Evolutionary conservation across 2,888 invertebrate genomes (phyloP), one percentile per base, ranked within the genome.

Genomic region (Rhamphomyia laevipes): DNA sequence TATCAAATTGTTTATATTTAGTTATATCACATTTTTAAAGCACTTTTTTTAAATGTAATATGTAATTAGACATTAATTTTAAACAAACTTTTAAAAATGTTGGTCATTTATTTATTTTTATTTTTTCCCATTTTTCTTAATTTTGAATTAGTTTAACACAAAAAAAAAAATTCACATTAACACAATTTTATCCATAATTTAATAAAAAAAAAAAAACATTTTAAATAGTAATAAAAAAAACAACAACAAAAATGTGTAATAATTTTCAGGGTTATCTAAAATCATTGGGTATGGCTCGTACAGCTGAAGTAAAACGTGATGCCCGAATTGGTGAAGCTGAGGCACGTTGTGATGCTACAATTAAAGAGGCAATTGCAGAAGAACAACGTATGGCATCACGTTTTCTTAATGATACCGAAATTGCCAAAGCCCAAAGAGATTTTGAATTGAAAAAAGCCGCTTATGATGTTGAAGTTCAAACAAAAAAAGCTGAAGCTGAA

Each of bases 321-420:
- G 96, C 96, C 1, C 80, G 94, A 50, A 96, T 96, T 58, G 96
- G 96, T 12, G 96, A 97, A 67, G 96, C 96, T 0, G 94, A 96
- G 66, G 96, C 96, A 1, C 82, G 87, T 47, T 82, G 86, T 48
- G 95, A 96, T 64, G 89, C 95, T 0, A 62, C 63, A 47, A 68
- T 68, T 13, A 68, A 68, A 53, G 94, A 95, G 71, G 95, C 95
- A 0, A 85, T 93, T 64, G 96, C 96, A 1, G 95, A 96, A 67
- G 94, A 96, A 68, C 91, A 94, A 67, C 77, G 94, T 45, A 92
- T 95, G 93, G 93, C 94, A 0, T 79, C 94, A 1, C 81, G 91
- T 53, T 92, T 92, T 68, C 73, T 89, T 16, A 97, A 97, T 72
- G 95, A 97, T 66, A 93, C 94, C 1, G 95, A 96, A 70, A 95